Base-by-base conservation (phyloP, 2,797 vertebrate species). In the Peromyscus nudipes region DNA sequence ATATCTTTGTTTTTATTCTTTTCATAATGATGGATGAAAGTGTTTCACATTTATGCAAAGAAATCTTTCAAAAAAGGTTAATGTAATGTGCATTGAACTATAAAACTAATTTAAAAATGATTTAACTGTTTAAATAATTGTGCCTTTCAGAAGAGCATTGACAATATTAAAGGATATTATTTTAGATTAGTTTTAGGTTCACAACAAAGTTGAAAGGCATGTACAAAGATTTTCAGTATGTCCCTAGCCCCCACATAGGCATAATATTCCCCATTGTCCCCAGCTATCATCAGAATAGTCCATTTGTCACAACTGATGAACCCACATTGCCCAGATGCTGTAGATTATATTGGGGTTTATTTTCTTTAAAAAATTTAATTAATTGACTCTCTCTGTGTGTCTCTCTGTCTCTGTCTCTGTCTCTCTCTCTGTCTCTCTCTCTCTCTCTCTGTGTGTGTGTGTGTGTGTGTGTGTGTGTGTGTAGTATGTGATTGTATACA, bases 51-150 rank as follows among this genome's bases (percentile, higher is more conserved):
- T 87, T 80, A 65, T 37, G 25, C 64, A 71, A 90, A 79, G 21
- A 6, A 80, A 10, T 90, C 23, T 90, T 95, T 76, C 79, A 31
- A 80, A 75, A 96, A 93, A 93, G 19, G 40, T 95, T 86, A 91
- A 85, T 77, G 2, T 49, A 82, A 89, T 89, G 8, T 90, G 57
- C 23, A 27, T n/a, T 75, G 57, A 75, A 76, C 71, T 94, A 69
- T 73, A 49, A 90, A 96, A 60, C 65, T 85, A 85, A 65, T 49
- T 64, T 95, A 49, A 43, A 19, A 94, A 77, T 94, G 37, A 93
- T 67, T 90, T 84, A 69, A 57, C 27, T 83, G 69, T 92, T 87
- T 57, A 91, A 91, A 65, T 69, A 62, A 40, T 40, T 65, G 10
- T 62, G 25, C 31, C 46, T 87, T 95, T 95, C n/a, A 87, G 55